These are phyloP conservation scores for Drosophila funebris DNA, from an alignment of 1,140 invertebrate species.

Conservation along the genomic window DNA sequence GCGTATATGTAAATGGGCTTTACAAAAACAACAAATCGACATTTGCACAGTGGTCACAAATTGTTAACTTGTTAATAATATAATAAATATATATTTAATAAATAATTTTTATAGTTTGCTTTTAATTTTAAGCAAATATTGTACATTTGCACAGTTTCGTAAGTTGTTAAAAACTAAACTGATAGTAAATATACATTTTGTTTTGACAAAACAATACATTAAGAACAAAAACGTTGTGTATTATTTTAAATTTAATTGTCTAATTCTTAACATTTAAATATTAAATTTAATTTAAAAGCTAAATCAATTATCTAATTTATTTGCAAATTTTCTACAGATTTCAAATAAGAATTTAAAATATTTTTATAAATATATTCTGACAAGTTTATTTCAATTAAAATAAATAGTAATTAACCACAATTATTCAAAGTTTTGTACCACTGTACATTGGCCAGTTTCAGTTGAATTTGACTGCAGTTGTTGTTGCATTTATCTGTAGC, in stretches of 20 bases:
- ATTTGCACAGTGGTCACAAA: conserved; percentile 42
- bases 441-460: conserved; percentile 57
- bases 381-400: no score
- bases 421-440: background rate
- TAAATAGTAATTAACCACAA: no score
- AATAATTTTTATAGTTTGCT: background rate
- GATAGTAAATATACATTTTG: background rate
- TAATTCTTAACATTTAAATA: no score
- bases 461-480: conserved; percentile 35
- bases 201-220: background rate
- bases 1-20: conserved; percentile 70
- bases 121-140: no score
- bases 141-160: no score
- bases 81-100: no score
- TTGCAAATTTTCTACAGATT: no score
- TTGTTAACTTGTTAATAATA: background rate
- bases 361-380: background rate
- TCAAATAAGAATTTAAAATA: no score
- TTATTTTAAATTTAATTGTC: no score
- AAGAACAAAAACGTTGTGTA: background rate
- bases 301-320: no score
- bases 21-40: conserved; percentile 39
- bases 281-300: no score
- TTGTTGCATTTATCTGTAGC: conserved; percentile 70
- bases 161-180: background rate